These are phyloP conservation scores for Cyphomyrmex costatus DNA, from an alignment of 1,140 invertebrate species.

Conservation along the genomic window DNA sequence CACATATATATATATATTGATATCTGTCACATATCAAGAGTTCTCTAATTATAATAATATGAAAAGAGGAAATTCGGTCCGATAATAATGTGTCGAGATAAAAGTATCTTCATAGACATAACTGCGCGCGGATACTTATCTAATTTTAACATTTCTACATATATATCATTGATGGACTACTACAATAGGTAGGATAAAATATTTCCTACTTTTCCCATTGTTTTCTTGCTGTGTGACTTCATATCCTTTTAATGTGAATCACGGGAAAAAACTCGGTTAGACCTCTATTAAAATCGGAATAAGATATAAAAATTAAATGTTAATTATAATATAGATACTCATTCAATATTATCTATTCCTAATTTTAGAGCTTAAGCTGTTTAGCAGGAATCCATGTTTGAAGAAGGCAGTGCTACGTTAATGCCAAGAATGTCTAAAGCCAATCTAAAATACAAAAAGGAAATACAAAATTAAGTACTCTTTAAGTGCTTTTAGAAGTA, in stretches of 20 bases:
- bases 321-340: too few relatives aligned
- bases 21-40: background rate
- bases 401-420: too few relatives aligned
- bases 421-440: too few relatives aligned
- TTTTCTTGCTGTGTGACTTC: background rate
- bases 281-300: too few relatives aligned
- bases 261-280: background rate
- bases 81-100: background rate
- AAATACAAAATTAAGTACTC: too few relatives aligned
- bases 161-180: background rate
- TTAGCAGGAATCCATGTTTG: too few relatives aligned
- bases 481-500: too few relatives aligned
- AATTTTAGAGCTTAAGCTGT: too few relatives aligned
- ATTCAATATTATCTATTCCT: too few relatives aligned
- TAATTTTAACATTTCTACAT: background rate
- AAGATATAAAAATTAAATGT: too few relatives aligned
- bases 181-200: background rate
- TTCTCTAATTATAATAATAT: background rate
- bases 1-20: background rate
- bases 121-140: background rate
- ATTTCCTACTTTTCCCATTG: background rate
- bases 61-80: background rate
- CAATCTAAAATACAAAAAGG: too few relatives aligned
- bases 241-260: background rate
- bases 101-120: background rate